Base-by-base conservation (phyloP, 1,140 invertebrate genomes). In the Pachypsylla venusta region DNA sequence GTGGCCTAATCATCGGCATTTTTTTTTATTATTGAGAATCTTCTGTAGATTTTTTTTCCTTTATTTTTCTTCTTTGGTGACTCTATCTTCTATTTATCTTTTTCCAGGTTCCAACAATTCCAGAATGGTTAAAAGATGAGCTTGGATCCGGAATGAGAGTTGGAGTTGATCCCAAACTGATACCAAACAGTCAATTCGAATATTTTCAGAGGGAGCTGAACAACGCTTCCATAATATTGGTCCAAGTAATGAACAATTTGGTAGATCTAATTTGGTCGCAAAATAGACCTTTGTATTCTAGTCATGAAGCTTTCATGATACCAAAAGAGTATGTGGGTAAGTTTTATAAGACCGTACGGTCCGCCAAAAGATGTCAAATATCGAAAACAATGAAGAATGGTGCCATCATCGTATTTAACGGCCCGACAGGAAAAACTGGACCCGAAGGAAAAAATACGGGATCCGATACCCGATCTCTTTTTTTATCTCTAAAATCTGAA, bases 141-240 rank as follows among this genome's bases (percentile, higher is more conserved):
- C 74, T 92, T 54, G 74, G 78, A 61, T 56, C 76, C 22, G 75
- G 81, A 63, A 71, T 78, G 30, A 71, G 78, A 56, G 81, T 97
- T 16, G 93, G 91, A 1, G 86, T 83, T 13, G 91, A 97, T 76
- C 85, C 91, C 0, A 81, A 79, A 53, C 68, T 86, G 20, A 77
- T 85, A 5, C 77, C 84, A 0, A 76, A 82, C 40, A 66, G 70
- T n/a, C 71, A 76, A 39, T 89, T 82, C 83, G 69, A 77, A 20
- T 62, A 66, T 2, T 76, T 84, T 68, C 71, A 77, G 57, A 65
- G 74, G 0, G 73, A 77, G 60, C 70, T 89, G 53, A 73, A 78
- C 70, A 70, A 68, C 20, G 27, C 54, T 20, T 61, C 62, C 24
- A 59, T 68, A 1, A 61, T 57, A 58, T 67, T 97, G 22, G 67